A percentile compares a stretch with the other conserved stretches of the same genome.
phyloP scores from a whole-genome alignment of 2,888 invertebrate genomes.

The Gisinianus flammeolus region DNA sequence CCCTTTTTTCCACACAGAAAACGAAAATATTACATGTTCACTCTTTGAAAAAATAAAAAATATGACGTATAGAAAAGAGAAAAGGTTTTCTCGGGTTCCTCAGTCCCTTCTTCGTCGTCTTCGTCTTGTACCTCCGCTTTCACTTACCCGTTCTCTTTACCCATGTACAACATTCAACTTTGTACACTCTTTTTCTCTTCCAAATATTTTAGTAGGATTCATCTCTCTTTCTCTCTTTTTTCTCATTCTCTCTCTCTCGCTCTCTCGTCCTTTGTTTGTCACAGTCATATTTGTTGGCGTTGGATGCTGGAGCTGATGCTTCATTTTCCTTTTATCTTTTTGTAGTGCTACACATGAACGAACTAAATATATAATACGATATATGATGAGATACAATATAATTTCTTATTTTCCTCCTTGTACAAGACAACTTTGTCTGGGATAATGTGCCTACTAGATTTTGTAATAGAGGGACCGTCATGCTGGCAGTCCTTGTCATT shows the following conservation, averaged over 20 bases:
- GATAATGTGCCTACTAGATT: too few species aligned
- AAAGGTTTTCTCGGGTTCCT: background rate
- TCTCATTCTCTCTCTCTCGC: background rate
- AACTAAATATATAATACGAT: too few species aligned
- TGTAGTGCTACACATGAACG: too few species aligned
- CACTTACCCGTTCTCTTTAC: too few species aligned
- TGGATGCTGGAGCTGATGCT: conserved; percentile 2
- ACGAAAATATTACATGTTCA: background rate
- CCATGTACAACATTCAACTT: background rate
- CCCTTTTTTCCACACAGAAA: background rate
- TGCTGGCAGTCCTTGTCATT: too few species aligned
- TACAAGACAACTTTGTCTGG: too few species aligned
- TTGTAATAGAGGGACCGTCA: too few species aligned
- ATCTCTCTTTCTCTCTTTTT: conserved; percentile 19
- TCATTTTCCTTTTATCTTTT: background rate
- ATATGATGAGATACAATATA: too few species aligned
- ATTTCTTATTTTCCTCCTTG: too few species aligned
- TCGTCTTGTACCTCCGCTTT: too few species aligned
- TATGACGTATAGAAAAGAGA: background rate
- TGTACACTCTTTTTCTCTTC: background rate
- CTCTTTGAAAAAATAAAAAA: background rate
- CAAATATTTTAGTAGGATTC: background rate
- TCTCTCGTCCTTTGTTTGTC: background rate
- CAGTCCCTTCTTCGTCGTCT: too few species aligned
- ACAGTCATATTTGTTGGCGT: background rate